Base-by-base conservation (phyloP, 2,797 vertebrate species). In the Coluber constrictor region DNA sequence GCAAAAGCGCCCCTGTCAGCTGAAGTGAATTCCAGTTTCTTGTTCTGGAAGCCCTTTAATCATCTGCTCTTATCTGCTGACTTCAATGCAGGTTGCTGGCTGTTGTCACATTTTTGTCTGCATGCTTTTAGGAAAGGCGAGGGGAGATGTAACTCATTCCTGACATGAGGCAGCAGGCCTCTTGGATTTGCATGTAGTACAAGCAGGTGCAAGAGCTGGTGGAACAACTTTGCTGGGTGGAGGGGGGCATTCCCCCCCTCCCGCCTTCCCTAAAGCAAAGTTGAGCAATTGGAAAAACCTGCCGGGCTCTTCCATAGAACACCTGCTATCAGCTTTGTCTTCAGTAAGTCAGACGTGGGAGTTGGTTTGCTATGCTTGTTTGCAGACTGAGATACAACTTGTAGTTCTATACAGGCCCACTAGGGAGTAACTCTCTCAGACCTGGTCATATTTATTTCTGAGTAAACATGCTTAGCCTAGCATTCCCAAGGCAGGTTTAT, bases 111-210 rank as follows among this genome's bases (percentile, higher is more conserved):
- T 20, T 86, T 89, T 87, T 87, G 54, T 63, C 29, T 23, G 18
- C 25, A 27, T 0, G 47, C 66, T 70, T 88, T 60, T 55, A 70
- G 56, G 86, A 54, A 74, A 37, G 87, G 89, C 54, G 9, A 89
- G 90, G 56, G 74, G 55, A 87, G 90, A 89, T 27, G 55, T 94
- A 93, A 93, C 86, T 94, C 86, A 90, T 91, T 94, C 92, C 89
- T 93, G 86, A 94, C 93, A 94, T 90, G 92, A 90, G 90, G 90
- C 93, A 88, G 90, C 94, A 94, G 87, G 94, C 90, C 92, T 51
- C 43, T 74, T n/a, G 55, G 79, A 94, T 94, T 94, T 93, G 90
- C 94, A 94, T 94, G 79, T 59, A 87, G 83, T 61, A 79, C 74
- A 89, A 88, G 93, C 94, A 95, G 94, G 94, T 94, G 93, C 89